These are phyloP conservation scores for Nebria salina DNA, from an alignment of 2,888 invertebrate species.

Conservation along the genomic window DNA sequence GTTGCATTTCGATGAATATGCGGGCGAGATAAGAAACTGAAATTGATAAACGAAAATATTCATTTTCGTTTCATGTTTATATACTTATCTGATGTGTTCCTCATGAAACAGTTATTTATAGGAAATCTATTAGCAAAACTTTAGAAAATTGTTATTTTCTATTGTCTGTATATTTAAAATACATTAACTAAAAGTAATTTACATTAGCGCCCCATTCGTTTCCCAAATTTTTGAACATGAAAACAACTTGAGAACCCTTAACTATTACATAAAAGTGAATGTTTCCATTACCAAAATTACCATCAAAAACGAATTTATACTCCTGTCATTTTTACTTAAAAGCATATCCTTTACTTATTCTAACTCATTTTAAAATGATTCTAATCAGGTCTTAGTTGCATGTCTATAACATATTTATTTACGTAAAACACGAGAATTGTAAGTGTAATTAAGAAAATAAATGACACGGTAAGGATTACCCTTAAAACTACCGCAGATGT, in stretches of 20 bases:
- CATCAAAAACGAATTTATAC: neutral
- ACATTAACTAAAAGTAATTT: no score
- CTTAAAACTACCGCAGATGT: slow-evolving; percentile 4
- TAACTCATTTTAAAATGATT: slow-evolving; percentile 17
- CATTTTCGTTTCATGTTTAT: neutral
- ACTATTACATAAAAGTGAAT: neutral
- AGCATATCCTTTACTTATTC: neutral
- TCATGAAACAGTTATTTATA: neutral
- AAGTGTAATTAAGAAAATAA: slow-evolving; percentile 21
- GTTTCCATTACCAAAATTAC: neutral
- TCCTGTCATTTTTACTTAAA: neutral
- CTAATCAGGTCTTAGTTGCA: slow-evolving; percentile 5
- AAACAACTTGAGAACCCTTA: neutral
- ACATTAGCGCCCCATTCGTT: no score
- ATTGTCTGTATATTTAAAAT: no score
- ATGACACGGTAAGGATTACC: neutral
- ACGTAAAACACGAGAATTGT: slow-evolving; percentile 20
- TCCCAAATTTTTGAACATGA: no score
- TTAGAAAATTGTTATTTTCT: no score
- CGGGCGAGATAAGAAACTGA: neutral
- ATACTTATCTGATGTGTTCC: neutral
- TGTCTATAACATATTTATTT: slow-evolving; percentile 14
- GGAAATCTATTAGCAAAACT: neutral
- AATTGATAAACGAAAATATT: neutral
- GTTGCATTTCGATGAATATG: neutral